Conservation (phyloP, 2,797 vertebrate species). For the Spatula clypeata region DNA sequence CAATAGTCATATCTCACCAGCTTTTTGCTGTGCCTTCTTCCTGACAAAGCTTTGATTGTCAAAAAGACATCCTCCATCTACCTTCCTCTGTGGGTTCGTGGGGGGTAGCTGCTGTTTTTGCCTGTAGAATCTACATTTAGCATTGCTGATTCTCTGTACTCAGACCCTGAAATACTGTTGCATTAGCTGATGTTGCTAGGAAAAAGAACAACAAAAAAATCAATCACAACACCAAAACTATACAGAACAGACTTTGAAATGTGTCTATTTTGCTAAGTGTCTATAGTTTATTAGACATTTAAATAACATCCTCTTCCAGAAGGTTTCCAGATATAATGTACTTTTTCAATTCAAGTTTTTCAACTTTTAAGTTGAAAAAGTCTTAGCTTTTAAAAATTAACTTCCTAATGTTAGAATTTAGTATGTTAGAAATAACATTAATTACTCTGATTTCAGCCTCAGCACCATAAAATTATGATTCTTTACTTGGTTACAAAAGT, state of each 20-base stretch:
- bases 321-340: background rate
- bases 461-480: background rate
- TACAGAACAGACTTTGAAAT: background rate
- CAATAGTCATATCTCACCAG: background rate
- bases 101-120: background rate
- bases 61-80: background rate
- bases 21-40: constrained; percentile 1
- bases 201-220: background rate
- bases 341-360: background rate
- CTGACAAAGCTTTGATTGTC: background rate
- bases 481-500: background rate
- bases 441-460: background rate
- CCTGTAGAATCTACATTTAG: background rate
- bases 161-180: background rate
- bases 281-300: background rate
- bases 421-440: background rate
- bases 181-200: background rate
- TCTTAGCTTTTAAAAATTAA: background rate
- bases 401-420: background rate
- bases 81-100: background rate
- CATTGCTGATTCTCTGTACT: background rate
- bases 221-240: background rate
- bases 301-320: background rate
- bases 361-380: background rate
- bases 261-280: background rate